Evolutionary conservation across 2,113 vertebrate genomes (phyloP).

Genomic region (Lepisosteus oculatus): DNA sequence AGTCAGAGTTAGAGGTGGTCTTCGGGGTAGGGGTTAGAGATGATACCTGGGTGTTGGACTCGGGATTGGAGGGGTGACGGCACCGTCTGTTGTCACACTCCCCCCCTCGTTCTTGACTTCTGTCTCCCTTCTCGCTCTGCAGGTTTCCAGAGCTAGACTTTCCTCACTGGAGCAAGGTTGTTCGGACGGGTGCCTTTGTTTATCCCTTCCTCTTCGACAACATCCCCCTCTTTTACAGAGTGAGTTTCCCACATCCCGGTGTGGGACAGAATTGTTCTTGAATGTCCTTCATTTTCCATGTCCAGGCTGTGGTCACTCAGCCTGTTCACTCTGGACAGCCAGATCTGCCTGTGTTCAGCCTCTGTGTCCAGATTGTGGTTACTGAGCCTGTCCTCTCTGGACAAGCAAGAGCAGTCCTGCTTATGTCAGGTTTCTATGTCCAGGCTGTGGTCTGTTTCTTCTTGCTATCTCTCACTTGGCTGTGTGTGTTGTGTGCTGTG

Average conservation of each 20-base stretch:
- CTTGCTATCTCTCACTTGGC: no score
- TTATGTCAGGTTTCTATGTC: background rate
- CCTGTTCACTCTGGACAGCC: no score
- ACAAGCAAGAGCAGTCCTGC: background rate
- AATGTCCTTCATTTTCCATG: no score
- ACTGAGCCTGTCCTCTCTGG: background rate
- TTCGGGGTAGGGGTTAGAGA: no score
- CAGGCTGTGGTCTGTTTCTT: background rate
- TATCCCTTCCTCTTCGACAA: constrained; percentile 78
- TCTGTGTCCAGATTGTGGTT: no score
- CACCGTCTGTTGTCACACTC: no score
- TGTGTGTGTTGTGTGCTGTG: no score
- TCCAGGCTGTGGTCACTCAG: no score
- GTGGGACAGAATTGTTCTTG: background rate
- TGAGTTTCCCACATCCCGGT: constrained; percentile 35
- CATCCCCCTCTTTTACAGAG: constrained; percentile 70
- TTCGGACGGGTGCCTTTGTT: constrained; percentile 65
- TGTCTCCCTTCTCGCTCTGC: background rate
- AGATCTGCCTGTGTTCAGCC: no score
- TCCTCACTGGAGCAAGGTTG: constrained; percentile 65
- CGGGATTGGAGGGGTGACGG: no score
- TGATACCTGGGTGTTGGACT: no score
- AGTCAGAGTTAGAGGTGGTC: no score
- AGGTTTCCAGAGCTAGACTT: constrained; percentile 73
- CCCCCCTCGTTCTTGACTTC: background rate